These are phyloP conservation scores for Emydura subglobosa DNA, from an alignment of 2,113 vertebrate genomes.

Conservation along the genomic window DNA sequence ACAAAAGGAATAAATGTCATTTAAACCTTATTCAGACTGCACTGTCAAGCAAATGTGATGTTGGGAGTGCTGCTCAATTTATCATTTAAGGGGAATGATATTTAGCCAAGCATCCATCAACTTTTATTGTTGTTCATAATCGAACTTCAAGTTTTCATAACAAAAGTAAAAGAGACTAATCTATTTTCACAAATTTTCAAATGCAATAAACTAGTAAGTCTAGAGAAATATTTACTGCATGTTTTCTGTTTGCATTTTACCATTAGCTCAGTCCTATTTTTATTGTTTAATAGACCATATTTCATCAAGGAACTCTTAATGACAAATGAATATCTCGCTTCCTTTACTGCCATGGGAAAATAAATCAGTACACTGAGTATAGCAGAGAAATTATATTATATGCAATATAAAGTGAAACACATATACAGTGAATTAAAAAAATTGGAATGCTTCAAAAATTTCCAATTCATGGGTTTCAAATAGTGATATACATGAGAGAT, in stretches of 20 bases:
- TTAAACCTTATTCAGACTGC: background rate
- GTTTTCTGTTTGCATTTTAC: background rate
- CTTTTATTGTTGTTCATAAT: background rate
- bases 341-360: conserved; percentile 54
- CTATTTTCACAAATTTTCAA: background rate
- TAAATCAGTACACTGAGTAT: conserved; percentile 17
- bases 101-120: background rate
- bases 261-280: conserved; percentile 13
- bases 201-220: background rate
- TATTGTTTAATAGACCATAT: conserved; percentile 26
- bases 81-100: background rate
- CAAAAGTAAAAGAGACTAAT: background rate
- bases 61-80: background rate
- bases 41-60: background rate
- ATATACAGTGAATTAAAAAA: conserved; percentile 8
- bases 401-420: conserved; percentile 6
- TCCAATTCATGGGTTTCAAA: conserved; percentile 51
- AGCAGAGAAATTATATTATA: conserved; percentile 25
- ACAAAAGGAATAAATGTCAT: background rate
- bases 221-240: background rate
- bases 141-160: background rate
- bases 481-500: conserved; percentile 25
- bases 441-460: conserved; percentile 26
- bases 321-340: background rate
- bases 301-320: background rate